Conservation (phyloP, 2,888 invertebrate species). For the Lutraria lutraria region DNA sequence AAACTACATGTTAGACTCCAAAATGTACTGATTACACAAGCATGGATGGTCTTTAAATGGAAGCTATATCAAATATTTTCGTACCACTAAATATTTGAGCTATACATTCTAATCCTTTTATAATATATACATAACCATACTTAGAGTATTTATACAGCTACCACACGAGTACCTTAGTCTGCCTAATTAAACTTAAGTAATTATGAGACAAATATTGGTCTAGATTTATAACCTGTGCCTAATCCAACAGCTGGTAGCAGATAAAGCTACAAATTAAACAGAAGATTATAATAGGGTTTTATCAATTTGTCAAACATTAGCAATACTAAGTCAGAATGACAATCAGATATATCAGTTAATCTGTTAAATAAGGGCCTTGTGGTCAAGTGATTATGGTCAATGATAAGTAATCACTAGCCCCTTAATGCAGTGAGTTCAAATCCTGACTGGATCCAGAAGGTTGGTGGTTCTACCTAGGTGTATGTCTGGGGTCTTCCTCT, state of each 20-base stretch:
- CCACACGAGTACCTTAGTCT: conserved; percentile 1
- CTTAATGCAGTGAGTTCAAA: too few species aligned
- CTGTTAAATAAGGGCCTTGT: neutral
- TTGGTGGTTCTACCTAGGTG: too few species aligned
- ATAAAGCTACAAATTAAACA: conserved; percentile 10
- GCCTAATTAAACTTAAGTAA: conserved; percentile 22
- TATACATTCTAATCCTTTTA: neutral
- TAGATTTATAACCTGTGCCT: conserved; percentile 33
- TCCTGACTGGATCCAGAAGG: too few species aligned
- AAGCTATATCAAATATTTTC: neutral
- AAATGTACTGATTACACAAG: too few species aligned
- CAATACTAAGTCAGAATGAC: conserved; percentile 5
- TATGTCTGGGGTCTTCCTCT: too few species aligned
- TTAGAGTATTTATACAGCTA: conserved; percentile 10
- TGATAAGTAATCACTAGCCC: too few species aligned
- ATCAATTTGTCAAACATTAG: neutral
- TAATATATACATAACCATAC: neutral
- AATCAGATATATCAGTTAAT: neutral
- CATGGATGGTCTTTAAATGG: neutral
- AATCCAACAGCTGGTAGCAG: conserved; percentile 11
- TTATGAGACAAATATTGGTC: conserved; percentile 37
- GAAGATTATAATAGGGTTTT: neutral
- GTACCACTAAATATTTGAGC: neutral
- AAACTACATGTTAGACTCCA: too few species aligned
- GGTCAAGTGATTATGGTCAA: too few species aligned